Evolutionary conservation across 2,888 invertebrate genomes (phyloP), one percentile per base, ranked within the genome.

Genomic region (Lochmaea capreae): DNA sequence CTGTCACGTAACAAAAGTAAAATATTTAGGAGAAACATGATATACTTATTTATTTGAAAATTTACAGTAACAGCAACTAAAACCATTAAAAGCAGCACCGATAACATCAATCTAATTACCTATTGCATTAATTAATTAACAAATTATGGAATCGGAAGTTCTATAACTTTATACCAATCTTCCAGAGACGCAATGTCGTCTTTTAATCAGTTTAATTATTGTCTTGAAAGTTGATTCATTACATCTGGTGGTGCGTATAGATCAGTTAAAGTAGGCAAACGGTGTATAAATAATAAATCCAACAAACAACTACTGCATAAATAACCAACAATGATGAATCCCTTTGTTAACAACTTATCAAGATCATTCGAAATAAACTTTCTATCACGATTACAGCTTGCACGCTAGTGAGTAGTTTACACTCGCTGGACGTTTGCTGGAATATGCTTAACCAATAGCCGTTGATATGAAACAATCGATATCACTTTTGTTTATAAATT

Each of bases 201-300:
- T 49, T 58, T 63, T 76, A 77, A 77, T 77, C 74, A 77, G 65
- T 68, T 72, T 76, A 77, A 77, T 77, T 74, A 77, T 77, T 73
- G 65, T 73, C 57, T 70, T 72, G 68, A 70, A 72, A 77, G 75
- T 77, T 77, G 75, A 75, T 73, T 76, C 76, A 75, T 58, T 63
- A 39, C 59, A 67, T 67, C 42, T 65, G 65, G 42, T 39, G 4
- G 16, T n/a, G 39, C 39, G 16, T 61, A 61, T 61, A 61, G 61
- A 39, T n/a, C 33, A 61, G 61, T 39, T 39, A 61, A 39, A 61
- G 39, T 42, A 61, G 22, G 14, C 10, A 22, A 58, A 58, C 18
- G 12, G 0, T 58, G 14, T 18, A 26, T 26, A 49, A n/a, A 49
- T 39, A 49, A 14, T 54, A 3, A 11, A 54, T 18, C 0, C 10